phyloP scores from a whole-genome alignment of 2,113 vertebrate genomes.

The Crocuta crocuta region DNA sequence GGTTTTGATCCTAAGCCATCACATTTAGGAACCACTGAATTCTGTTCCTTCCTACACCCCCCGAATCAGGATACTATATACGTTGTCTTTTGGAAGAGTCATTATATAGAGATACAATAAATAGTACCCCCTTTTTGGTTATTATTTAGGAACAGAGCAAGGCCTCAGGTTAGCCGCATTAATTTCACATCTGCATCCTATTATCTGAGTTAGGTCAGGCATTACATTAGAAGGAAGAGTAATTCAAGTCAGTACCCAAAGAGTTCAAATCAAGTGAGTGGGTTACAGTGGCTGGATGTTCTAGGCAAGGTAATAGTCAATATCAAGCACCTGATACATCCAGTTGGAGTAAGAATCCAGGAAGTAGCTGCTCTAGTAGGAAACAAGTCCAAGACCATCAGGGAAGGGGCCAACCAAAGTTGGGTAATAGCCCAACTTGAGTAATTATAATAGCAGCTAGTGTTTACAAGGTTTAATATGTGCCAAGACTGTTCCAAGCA shows the following conservation, averaged over 20 bases:
- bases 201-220: neutral
- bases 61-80: neutral
- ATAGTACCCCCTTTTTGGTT: neutral
- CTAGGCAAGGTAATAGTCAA: neutral
- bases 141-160: constrained; percentile 29
- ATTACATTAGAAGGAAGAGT: neutral
- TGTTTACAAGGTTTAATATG: neutral
- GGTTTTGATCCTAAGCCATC: neutral
- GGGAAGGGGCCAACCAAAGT: neutral
- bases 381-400: neutral
- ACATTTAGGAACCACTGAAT: neutral
- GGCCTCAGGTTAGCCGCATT: neutral
- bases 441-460: neutral
- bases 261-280: neutral
- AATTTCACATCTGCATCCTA: neutral
- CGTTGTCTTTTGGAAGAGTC: neutral
- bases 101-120: neutral
- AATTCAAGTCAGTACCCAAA: neutral
- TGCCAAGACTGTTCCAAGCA: neutral
- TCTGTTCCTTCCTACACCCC: neutral
- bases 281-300: neutral
- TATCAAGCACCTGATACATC: neutral
- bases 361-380: neutral
- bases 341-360: neutral
- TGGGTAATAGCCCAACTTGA: neutral